Conservation (phyloP, 2,888 invertebrate genomes). For the Meteorus cinctellus region DNA sequence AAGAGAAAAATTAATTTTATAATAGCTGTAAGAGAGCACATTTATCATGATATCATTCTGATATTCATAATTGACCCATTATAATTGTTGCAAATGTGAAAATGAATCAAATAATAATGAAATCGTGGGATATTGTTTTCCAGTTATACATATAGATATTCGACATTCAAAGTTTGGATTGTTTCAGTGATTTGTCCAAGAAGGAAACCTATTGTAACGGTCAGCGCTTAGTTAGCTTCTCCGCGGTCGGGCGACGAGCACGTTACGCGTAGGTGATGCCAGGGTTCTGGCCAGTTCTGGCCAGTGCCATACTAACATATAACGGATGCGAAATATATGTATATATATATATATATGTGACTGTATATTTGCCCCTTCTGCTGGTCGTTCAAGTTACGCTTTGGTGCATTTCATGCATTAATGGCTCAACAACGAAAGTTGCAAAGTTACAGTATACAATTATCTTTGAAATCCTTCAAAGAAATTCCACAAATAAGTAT, state of each 20-base stretch:
- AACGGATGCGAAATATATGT: conserved; percentile 30
- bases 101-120: not conserved
- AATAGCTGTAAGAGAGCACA: no score
- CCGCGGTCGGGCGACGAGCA: conserved; percentile 32
- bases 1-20: not conserved
- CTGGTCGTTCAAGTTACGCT: conserved; percentile 42
- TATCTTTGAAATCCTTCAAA: conserved; percentile 30
- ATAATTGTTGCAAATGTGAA: not conserved
- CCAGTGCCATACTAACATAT: conserved; percentile 45
- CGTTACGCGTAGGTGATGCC: conserved; percentile 44
- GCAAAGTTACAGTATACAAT: conserved; percentile 36
- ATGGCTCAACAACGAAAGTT: conserved; percentile 47
- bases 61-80: not conserved
- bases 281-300: conserved; percentile 29
- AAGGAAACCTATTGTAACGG: conserved; percentile 37
- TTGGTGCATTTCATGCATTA: conserved; percentile 47
- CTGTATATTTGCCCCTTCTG: conserved; percentile 28
- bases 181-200: conserved; percentile 33
- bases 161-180: conserved; percentile 24
- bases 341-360: conserved; percentile 18
- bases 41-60: no score
- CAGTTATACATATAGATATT: not conserved
- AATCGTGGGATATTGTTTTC: not conserved
- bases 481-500: not conserved
- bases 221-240: conserved; percentile 35